A percentile compares a stretch with the other conserved stretches of the same genome.
phyloP scores from a whole-genome alignment of 2,888 invertebrate species.

The Callimorpha dominula region DNA sequence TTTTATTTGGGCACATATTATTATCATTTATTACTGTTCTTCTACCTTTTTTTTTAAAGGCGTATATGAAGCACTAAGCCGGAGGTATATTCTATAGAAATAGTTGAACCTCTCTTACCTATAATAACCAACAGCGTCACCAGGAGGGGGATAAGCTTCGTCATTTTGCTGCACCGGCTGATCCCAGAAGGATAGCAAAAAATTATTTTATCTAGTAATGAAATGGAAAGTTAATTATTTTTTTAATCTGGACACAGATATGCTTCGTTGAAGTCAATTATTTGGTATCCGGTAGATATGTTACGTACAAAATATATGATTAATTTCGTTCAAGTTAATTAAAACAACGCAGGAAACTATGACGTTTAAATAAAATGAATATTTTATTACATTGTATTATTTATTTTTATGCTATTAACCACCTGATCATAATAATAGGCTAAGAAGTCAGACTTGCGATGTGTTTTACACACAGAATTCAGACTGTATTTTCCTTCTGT shows the following conservation, averaged over 20 bases:
- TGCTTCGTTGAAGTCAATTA: slow-evolving; percentile 56
- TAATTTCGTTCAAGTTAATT: slow-evolving; percentile 39
- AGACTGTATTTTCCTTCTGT: too few species aligned
- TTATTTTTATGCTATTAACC: not conserved
- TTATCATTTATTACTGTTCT: not conserved
- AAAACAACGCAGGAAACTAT: slow-evolving; percentile 19
- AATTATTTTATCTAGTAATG: slow-evolving; percentile 41
- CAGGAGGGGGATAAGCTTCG: slow-evolving; percentile 50
- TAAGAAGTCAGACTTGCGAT: too few species aligned
- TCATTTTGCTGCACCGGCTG: slow-evolving; percentile 56
- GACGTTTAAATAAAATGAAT: slow-evolving; percentile 16
- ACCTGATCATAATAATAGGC: not conserved
- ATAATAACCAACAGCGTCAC: slow-evolving; percentile 50
- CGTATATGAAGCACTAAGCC: not conserved
- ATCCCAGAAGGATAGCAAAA: slow-evolving; percentile 61
- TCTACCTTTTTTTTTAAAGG: not conserved
- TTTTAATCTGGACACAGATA: slow-evolving; percentile 55
- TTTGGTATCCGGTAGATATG: slow-evolving; percentile 46
- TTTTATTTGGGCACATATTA: not conserved
- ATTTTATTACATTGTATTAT: slow-evolving; percentile 5
- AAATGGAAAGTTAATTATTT: slow-evolving; percentile 54
- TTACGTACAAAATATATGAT: slow-evolving; percentile 28
- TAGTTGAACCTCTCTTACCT: slow-evolving; percentile 55
- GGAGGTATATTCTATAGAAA: not conserved
- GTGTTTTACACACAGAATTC: too few species aligned